These are phyloP conservation scores for Sebastes reedi DNA, from an alignment of 2,797 vertebrate genomes.

Conservation along the genomic window DNA sequence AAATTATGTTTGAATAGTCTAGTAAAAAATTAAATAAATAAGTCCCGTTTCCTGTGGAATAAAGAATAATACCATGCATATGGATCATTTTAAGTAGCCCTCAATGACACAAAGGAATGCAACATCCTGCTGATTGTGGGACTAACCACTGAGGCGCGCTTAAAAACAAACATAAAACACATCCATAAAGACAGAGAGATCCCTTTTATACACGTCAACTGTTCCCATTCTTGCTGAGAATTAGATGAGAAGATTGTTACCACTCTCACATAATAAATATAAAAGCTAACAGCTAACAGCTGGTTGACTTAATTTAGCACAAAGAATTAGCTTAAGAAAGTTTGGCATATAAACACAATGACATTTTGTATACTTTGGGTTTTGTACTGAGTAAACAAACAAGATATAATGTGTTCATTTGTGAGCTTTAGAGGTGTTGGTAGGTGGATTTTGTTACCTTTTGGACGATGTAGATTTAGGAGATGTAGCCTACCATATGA, in stretches of 20 bases:
- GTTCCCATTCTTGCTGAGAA: background rate
- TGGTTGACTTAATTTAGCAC: background rate
- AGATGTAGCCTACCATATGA: background rate
- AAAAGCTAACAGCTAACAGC: background rate
- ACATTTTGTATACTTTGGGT: background rate
- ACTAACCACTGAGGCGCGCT: slow-evolving; percentile 6
- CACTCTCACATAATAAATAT: background rate
- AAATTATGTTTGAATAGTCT: background rate
- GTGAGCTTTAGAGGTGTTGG: background rate
- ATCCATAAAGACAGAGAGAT: background rate
- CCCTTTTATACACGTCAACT: background rate
- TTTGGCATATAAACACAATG: background rate
- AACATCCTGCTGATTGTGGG: slow-evolving; percentile 15
- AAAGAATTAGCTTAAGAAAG: background rate
- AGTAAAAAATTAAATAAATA: background rate
- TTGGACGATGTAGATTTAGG: background rate
- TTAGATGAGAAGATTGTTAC: background rate
- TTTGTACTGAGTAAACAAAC: background rate
- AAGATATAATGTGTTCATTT: background rate
- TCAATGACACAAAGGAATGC: slow-evolving; percentile 27
- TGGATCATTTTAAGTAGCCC: slow-evolving; percentile 39
- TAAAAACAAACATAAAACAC: slow-evolving; percentile 20
- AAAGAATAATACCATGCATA: slow-evolving; percentile 19
- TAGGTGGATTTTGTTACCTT: background rate
- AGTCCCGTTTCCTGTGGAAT: slow-evolving; percentile 3